Conservation (phyloP, 2,888 invertebrate genomes). For the Brenthis daphne region DNA sequence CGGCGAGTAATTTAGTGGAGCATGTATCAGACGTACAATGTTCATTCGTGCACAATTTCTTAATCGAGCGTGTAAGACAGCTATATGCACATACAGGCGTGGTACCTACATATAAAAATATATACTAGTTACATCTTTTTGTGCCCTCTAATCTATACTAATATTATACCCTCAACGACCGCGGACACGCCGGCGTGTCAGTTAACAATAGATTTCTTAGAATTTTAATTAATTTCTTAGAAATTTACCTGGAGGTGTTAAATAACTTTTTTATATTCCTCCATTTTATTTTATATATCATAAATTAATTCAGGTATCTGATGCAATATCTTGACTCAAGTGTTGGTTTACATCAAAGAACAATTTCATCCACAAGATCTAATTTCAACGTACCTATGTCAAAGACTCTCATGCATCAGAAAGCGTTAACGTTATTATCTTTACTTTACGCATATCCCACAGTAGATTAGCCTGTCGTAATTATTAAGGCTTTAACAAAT, state of each 20-base stretch:
- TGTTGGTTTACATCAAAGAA: slow-evolving; percentile 7
- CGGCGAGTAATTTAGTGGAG: slow-evolving; percentile 19
- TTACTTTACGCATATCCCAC: slow-evolving; percentile 10
- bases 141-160: too few relatives aligned
- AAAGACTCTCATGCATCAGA: slow-evolving; percentile 13
- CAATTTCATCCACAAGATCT: slow-evolving; percentile 12
- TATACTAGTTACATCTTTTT: neutral
- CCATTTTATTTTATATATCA: too few relatives aligned
- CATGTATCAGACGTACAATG: slow-evolving; percentile 15
- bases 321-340: neutral
- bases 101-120: neutral
- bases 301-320: neutral
- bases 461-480: neutral
- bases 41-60: slow-evolving; percentile 19
- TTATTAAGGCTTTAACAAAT: neutral
- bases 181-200: too few relatives aligned
- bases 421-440: slow-evolving; percentile 12
- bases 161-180: too few relatives aligned
- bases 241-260: too few relatives aligned
- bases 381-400: slow-evolving; percentile 11
- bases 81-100: slow-evolving; percentile 3
- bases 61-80: slow-evolving; percentile 24
- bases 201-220: too few relatives aligned
- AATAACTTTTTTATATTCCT: too few relatives aligned
- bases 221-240: too few relatives aligned